A percentile compares a stretch with the other conserved stretches of the same genome.
These are phyloP conservation scores for Drosophila pseudotalamancana DNA, from an alignment of 2,888 invertebrate genomes.

Conservation along the genomic window DNA sequence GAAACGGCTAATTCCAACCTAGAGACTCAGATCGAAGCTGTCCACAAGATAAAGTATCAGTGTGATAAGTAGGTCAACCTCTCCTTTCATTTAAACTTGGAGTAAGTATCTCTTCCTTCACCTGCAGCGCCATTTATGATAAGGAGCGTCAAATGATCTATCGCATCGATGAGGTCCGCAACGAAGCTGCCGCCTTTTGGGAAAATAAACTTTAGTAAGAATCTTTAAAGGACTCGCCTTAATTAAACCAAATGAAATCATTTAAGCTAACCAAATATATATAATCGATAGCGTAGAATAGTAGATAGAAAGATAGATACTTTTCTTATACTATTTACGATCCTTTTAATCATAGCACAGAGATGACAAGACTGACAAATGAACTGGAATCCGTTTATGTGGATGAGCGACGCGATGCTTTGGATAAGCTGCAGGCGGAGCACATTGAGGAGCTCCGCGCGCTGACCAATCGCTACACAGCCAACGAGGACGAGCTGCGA, in stretches of 20 bases:
- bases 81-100: not conserved
- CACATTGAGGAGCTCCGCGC: constrained; percentile 86
- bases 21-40: constrained; percentile 85
- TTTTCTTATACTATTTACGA: not conserved
- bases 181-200: constrained; percentile 87
- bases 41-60: constrained; percentile 83
- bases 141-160: constrained; percentile 85
- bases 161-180: constrained; percentile 85
- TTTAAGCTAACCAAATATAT: no score
- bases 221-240: not conserved
- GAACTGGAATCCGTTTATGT: constrained; percentile 87
- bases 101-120: no score
- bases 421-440: constrained; percentile 86
- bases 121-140: constrained; percentile 82
- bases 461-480: constrained; percentile 86
- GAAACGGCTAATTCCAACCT: constrained; percentile 85
- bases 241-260: no score
- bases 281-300: no score
- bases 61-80: constrained; percentile 81
- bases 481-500: constrained; percentile 86
- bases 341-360: constrained; percentile 83
- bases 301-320: no score
- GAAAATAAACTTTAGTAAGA: constrained; percentile 86
- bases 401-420: constrained; percentile 86
- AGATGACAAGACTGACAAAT: constrained; percentile 87